Percentiles rank a stretch among this genome's conserved stretches.
Conservation (phyloP, 2,888 invertebrate species). For the Dryobota labecula region DNA sequence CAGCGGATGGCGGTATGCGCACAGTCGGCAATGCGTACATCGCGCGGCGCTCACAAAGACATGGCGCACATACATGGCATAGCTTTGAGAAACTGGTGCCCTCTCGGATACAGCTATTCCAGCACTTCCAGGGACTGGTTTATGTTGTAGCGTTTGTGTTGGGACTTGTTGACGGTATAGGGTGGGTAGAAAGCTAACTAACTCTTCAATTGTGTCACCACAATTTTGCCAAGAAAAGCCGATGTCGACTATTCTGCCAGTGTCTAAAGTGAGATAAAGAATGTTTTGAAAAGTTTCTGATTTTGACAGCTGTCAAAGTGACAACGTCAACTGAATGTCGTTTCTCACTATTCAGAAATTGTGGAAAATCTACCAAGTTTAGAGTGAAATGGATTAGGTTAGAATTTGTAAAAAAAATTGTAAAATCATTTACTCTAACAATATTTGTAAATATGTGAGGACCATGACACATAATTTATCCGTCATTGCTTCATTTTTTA, state of each 20-base stretch:
- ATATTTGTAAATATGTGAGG: no score
- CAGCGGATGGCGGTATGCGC: constrained; percentile 77
- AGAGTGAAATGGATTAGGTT: background rate
- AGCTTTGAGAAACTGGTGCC: constrained; percentile 80
- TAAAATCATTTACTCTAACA: no score
- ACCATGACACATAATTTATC: no score
- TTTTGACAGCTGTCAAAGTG: constrained; percentile 43
- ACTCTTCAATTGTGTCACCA: background rate
- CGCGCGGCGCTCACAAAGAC: constrained; percentile 84
- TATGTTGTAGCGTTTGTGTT: constrained; percentile 72
- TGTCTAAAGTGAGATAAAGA: no score
- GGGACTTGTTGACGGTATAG: background rate
- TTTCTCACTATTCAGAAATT: background rate
- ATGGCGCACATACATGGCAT: constrained; percentile 84
- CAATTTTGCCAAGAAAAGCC: accelerated
- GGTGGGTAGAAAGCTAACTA: constrained; percentile 4
- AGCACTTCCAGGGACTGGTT: constrained; percentile 81
- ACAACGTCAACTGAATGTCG: constrained; percentile 1
- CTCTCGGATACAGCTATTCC: constrained; percentile 85
- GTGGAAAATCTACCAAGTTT: background rate
- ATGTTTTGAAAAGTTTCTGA: background rate
- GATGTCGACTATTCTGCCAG: no score
- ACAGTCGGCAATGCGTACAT: constrained; percentile 62
- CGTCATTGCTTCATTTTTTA: no score
- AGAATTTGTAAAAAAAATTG: background rate